phyloP scores from a whole-genome alignment of 2,888 invertebrate genomes.

The Cataglyphis cursor region DNA sequence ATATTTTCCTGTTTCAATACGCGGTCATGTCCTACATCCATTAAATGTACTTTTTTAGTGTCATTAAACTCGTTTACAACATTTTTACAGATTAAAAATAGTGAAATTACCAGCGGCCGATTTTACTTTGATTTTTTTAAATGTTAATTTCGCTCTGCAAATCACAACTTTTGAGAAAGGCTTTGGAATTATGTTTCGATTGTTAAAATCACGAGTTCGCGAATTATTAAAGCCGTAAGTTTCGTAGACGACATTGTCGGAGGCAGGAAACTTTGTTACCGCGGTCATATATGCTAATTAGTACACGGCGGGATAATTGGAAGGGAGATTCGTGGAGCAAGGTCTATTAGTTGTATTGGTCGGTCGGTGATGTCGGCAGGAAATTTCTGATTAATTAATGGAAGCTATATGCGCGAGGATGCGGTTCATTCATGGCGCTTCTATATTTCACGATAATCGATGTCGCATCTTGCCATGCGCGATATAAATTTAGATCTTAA shows the following conservation, averaged over 20 bases:
- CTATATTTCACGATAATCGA: constrained; percentile 56
- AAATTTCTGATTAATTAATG: constrained; percentile 77
- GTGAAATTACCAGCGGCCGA: not conserved
- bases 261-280: constrained; percentile 42
- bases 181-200: not conserved
- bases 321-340: constrained; percentile 65
- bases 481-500: not conserved
- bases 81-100: not conserved
- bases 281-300: constrained; percentile 67
- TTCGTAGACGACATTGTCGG: constrained; percentile 25
- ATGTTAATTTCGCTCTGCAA: not conserved
- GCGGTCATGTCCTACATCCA: not conserved
- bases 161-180: not conserved
- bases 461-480: not conserved
- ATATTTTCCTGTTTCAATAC: not conserved
- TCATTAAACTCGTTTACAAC: not conserved
- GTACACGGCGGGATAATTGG: constrained; percentile 70
- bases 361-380: constrained; percentile 61
- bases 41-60: not conserved
- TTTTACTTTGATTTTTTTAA: not conserved
- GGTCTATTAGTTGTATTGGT: constrained; percentile 68
- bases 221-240: constrained; percentile 33
- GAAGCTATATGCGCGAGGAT: constrained; percentile 48
- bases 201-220: not conserved
- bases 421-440: constrained; percentile 55